Percentiles rank a stretch among this genome's conserved stretches.
Evolutionary conservation across 2,888 invertebrate species (phyloP).

Genomic region (Rhodophaea formosa): DNA sequence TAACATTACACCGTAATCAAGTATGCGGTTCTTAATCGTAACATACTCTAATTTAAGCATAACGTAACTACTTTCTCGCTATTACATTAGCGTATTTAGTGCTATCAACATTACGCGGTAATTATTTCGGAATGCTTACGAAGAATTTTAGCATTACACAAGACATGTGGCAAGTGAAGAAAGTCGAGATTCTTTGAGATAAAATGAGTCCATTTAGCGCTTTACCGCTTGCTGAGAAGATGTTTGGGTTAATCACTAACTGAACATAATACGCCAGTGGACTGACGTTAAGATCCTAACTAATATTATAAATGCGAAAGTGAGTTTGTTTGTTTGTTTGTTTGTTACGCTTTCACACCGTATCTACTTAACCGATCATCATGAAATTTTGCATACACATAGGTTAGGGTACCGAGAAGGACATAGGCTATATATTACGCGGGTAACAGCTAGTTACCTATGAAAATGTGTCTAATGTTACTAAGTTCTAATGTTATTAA

Average conservation of each 20-base stretch:
- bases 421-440: no score
- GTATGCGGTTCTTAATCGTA: neutral
- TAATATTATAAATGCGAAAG: no score
- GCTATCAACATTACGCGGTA: constrained; percentile 7
- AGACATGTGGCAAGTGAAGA: constrained; percentile 1
- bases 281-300: no score
- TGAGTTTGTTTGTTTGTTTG: no score
- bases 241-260: neutral
- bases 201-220: constrained; percentile 31
- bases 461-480: no score
- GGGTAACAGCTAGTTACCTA: no score
- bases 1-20: neutral
- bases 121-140: constrained; percentile 5
- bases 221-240: neutral
- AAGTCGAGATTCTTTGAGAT: constrained; percentile 22
- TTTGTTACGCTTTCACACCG: no score
- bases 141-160: constrained; percentile 9
- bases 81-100: constrained; percentile 9
- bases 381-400: no score
- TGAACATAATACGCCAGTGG: no score
- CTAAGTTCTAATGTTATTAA: no score
- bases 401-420: no score
- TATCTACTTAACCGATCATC: no score
- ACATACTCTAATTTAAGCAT: neutral
- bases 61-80: constrained; percentile 1